Base-by-base conservation (phyloP, 2,888 invertebrate genomes). In the Punctoribates punctum region DNA sequence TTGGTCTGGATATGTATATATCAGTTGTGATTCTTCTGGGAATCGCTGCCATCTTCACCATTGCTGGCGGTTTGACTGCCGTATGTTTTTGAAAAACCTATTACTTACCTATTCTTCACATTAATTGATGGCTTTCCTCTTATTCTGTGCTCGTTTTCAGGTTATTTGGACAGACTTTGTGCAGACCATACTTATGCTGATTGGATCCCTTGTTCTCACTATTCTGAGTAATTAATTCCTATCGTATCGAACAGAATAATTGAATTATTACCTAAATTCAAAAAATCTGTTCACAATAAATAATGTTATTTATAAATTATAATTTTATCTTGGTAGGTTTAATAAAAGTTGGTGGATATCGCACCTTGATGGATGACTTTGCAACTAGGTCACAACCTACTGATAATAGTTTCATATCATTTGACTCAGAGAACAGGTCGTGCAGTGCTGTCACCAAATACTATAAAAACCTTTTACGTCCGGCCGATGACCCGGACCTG, bases 141-240 rank as follows among this genome's bases (percentile, higher is more conserved):
- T n/a, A n/a, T n/a, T n/a, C n/a, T n/a, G n/a, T n/a, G n/a, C n/a
- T n/a, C n/a, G n/a, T n/a, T n/a, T n/a, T 9, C 17, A 74, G 74
- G 74, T 87, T 3, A 86, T 87, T 67, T 87, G 86, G 86, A 87
- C 87, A 8, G 87, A 87, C 79, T 78, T 79, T 77, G 83, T 85
- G 6, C 87, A 87, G 81, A 86, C 86, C 0, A 81, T 86, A 70
- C 84, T 87, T 73, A 87, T 87, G 87, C 78, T 87, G 8, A 80
- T 84, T 67, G 87, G 87, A n/a, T 86, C 86, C 1, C 81, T 85
- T 42, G 82, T 84, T 62, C 82, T 87, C n/a, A 85, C 85, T 84
- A 79, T 84, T 38, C 81, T 85, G 75, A 84, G 86, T 86, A 81
- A 80, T 3, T n/a, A n/a, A n/a, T 17, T 17, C 15, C 4, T 4